phyloP scores from a whole-genome alignment of 2,797 vertebrate species.

The Loris lydekkerianus region DNA sequence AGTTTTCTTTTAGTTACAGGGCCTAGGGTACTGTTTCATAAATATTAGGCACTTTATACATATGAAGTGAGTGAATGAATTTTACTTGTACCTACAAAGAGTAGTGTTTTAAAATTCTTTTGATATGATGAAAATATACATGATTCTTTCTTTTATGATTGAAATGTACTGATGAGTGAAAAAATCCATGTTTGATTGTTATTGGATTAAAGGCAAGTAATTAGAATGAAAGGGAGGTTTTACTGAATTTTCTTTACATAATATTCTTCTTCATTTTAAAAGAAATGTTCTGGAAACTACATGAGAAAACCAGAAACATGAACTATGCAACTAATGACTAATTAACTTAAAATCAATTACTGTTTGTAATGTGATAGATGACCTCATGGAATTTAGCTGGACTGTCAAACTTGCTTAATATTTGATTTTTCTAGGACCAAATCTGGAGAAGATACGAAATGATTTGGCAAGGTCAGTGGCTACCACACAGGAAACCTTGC shows the following conservation, averaged over 20 bases:
- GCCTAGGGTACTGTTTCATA: not conserved
- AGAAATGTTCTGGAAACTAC: slow-evolving; percentile 36
- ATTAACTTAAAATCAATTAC: slow-evolving; percentile 62
- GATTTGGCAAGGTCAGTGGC: slow-evolving; percentile 62
- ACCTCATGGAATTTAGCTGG: slow-evolving; percentile 56
- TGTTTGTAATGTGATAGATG: not conserved
- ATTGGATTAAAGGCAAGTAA: not conserved
- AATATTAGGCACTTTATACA: slow-evolving; percentile 8
- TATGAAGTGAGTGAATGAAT: not conserved
- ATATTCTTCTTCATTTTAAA: not conserved
- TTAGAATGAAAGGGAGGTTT: not conserved
- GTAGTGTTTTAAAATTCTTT: not conserved
- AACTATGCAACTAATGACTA: slow-evolving; percentile 56
- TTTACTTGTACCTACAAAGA: not conserved
- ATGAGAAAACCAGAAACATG: slow-evolving; percentile 29
- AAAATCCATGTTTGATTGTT: not conserved
- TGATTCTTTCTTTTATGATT: not conserved
- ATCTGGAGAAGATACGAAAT: slow-evolving; percentile 39
- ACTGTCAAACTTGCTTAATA: slow-evolving; percentile 54
- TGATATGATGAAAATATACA: not conserved
- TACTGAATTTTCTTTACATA: slow-evolving; percentile 39
- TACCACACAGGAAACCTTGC: not conserved
- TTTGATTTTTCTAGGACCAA: slow-evolving; percentile 48
- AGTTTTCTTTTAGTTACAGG: not conserved
- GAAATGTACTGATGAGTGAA: not conserved